Evolutionary conservation across 2,888 invertebrate genomes (phyloP).

Genomic region (Agriopis marginaria): DNA sequence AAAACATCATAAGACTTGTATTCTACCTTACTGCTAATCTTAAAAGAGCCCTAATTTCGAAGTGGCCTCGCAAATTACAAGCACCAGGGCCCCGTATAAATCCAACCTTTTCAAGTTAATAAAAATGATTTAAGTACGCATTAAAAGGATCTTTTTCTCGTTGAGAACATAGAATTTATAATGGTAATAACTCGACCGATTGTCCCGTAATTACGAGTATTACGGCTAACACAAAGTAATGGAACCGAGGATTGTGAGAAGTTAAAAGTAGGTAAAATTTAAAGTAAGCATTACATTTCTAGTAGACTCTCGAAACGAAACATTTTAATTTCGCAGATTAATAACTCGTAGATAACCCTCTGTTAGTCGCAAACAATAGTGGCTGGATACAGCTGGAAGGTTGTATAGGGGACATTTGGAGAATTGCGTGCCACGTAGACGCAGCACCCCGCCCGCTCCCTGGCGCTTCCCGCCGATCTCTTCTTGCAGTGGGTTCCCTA

Average conservation of each 20-base stretch:
- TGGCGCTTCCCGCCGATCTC: constrained; percentile 4
- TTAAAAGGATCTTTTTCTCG: constrained; percentile 77
- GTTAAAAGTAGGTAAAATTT: constrained; percentile 48
- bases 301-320: constrained; percentile 42
- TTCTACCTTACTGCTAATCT: constrained; percentile 39
- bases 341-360: constrained; percentile 61
- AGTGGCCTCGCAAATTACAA: constrained; percentile 69
- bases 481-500: too few species aligned
- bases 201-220: constrained; percentile 66
- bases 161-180: constrained; percentile 77
- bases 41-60: constrained; percentile 58
- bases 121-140: constrained; percentile 83
- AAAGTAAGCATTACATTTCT: constrained; percentile 49
- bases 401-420: constrained; percentile 54
- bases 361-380: constrained; percentile 63
- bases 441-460: constrained; percentile 26
- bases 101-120: constrained; percentile 82
- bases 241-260: constrained; percentile 37
- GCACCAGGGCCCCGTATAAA: constrained; percentile 73
- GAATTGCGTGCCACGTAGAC: constrained; percentile 41
- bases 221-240: constrained; percentile 35
- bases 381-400: constrained; percentile 47
- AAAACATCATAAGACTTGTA: constrained; percentile 6
- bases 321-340: constrained; percentile 64
- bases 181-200: constrained; percentile 72